Percentiles rank a stretch among this genome's conserved stretches.
These are phyloP conservation scores for Pammene fasciana DNA, from an alignment of 2,888 invertebrate genomes.

Conservation along the genomic window DNA sequence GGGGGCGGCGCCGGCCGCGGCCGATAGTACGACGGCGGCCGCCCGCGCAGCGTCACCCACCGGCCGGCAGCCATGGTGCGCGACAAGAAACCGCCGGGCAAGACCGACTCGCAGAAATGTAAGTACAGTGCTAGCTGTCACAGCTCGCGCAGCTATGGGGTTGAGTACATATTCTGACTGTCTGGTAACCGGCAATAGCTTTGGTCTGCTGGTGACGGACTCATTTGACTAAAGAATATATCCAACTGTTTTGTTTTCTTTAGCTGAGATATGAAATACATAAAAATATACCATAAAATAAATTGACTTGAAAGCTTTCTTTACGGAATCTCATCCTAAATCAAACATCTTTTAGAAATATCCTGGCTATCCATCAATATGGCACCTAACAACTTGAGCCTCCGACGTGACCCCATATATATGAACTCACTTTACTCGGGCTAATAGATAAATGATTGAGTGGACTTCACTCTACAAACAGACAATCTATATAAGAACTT, in stretches of 20 bases:
- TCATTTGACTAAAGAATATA: too few relatives aligned
- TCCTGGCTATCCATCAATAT: slow-evolving; percentile 12
- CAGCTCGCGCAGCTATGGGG: neutral
- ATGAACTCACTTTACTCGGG: slow-evolving; percentile 2
- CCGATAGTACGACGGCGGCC: slow-evolving; percentile 76
- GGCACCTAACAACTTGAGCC: neutral
- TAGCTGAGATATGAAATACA: too few relatives aligned
- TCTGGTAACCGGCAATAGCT: too few relatives aligned
- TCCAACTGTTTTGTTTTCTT: too few relatives aligned
- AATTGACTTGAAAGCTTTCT: too few relatives aligned
- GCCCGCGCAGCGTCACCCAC: slow-evolving; percentile 60
- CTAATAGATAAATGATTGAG: slow-evolving; percentile 28
- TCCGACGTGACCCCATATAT: slow-evolving; percentile 2
- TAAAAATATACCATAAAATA: too few relatives aligned
- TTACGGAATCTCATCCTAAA: too few relatives aligned
- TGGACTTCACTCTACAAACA: neutral
- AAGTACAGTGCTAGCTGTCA: slow-evolving; percentile 42
- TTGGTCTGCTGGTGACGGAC: too few relatives aligned
- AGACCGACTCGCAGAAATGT: slow-evolving; percentile 81
- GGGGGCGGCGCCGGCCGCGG: slow-evolving; percentile 66
- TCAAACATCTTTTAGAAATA: neutral
- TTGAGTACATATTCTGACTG: too few relatives aligned
- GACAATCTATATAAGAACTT: neutral
- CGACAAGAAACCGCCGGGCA: slow-evolving; percentile 78
- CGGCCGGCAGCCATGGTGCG: slow-evolving; percentile 75